Evolutionary conservation across 2,797 vertebrate species (phyloP), one percentile per base, ranked within the genome.

Genomic region (Crocidura indochinensis): DNA sequence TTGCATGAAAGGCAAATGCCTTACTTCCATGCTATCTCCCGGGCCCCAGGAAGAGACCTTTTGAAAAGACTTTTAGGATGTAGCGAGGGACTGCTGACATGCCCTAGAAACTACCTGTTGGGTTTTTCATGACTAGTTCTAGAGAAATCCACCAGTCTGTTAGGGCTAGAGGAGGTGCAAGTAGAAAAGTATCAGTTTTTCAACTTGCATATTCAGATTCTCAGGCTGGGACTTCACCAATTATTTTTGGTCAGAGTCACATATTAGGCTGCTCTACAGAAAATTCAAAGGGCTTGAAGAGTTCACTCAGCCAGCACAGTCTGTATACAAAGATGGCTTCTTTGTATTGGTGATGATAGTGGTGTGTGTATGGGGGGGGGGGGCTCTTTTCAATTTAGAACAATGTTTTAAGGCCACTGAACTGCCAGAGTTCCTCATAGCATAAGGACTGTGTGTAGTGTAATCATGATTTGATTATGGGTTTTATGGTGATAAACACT

Each of bases 121-220:
- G 86, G 62, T 9, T 90, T 83, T 74, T 31, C 51, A 51, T 14
- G 79, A 27, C 20, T 78, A 19, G 62, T 51, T 77, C 68, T 77
- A 51, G 60, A 69, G 74, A 85, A 29, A 38, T 10, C 10, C 12
- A 1, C 56, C 15, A 0, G 15, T 38, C 38, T 38, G 38, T 38
- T 38, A 38, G 38, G 38, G 38, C 38, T 38, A 38, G 38, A 38
- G 38, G 38, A 38, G 38, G 38, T 38, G 38, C 38, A 38, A 38
- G 5, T 38, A 87, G 20, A 68, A 74, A 62, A 79, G 62, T 75
- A 20, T 79, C 47, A 38, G 51, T 17, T 46, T 75, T 65, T 6
- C 0, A 8, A 56, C 5, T 77, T 77, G 12, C 11, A 29, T 31
- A 44, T 46, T 64, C 22, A 0, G 20, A 81, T 31, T 68, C 29